A percentile compares a stretch with the other conserved stretches of the same genome.
phyloP scores from a whole-genome alignment of 2,113 vertebrate genomes.

The Zapus hudsonius region DNA sequence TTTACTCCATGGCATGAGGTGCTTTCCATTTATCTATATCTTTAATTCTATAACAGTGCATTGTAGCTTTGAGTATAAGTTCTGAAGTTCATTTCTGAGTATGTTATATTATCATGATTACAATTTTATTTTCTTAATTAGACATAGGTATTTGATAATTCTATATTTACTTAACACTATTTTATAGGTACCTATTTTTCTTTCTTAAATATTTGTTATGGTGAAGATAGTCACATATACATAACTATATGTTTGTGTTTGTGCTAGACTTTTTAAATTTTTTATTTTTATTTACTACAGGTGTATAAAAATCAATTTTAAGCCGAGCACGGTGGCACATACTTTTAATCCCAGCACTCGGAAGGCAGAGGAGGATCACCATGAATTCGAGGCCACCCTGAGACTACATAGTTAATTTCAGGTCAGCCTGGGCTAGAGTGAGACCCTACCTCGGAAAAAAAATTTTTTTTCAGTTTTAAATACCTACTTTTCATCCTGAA shows the following conservation, averaged over 20 bases:
- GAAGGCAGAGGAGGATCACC: no score
- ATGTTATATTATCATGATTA: neutral
- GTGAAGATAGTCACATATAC: neutral
- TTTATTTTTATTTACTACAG: conserved; percentile 2
- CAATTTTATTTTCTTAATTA: neutral
- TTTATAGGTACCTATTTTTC: neutral
- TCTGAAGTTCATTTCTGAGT: neutral
- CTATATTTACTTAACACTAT: neutral
- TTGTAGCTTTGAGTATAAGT: neutral
- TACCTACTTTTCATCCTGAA: neutral
- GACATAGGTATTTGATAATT: neutral
- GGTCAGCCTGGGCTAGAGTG: no score
- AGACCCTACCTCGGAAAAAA: no score
- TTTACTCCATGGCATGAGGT: neutral
- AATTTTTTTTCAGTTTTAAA: neutral
- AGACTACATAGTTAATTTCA: no score
- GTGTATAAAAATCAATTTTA: neutral
- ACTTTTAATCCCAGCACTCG: no score
- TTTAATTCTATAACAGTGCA: neutral
- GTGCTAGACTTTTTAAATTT: neutral
- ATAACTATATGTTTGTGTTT: neutral
- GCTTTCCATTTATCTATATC: conserved; percentile 23
- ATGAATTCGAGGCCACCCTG: no score
- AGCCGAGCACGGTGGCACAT: no score
- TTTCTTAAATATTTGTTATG: neutral